Evolutionary conservation across 30 jellyfish, hydroid and myxozoan genomes (phyloP), one percentile per base, ranked within the genome.

Genomic region (Rhopilema esculentum): DNA sequence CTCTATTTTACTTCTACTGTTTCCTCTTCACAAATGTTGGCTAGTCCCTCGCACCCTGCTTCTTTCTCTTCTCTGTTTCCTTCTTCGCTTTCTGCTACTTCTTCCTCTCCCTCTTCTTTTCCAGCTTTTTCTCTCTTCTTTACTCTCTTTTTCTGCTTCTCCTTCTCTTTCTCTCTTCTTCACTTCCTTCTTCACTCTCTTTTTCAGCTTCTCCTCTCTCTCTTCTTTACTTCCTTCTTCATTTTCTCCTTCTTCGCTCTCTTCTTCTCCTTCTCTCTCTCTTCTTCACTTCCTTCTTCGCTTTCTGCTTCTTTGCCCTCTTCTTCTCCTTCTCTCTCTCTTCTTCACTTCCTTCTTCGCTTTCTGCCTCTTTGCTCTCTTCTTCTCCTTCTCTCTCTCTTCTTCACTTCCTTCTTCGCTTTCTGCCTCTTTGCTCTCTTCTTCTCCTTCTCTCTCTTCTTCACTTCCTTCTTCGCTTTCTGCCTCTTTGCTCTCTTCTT

Each of bases 61-160:
- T 66, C 22, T 22, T 22, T 26, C 32, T 66, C 22, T 66, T 66
- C 77, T 66, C 22, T 22, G 16, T 66, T 26, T 66, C 32, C 77
- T 66, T 66, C 77, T 66, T 66, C 77, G 16, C 22, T 26, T 66
- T 22, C 77, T n/a, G n/a, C n/a, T 51, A 15, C 66, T 51, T 51
- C 66, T 51, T 19, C 19, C 19, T 51, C 66, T 9, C 19, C 19
- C 66, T 19, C 19, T 51, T 19, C 66, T 51, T 51, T 19, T 19
- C 19, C 19, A 15, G 16, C 19, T 51, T 19, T 19, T 51, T 51
- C 66, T 19, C 19, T 51, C 66, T 19, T 51, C 19, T 19, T 19
- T 51, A 9, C 66, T 19, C 19, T 51, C 66, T 19, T 51, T 51
- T 19, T 19, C 19, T 51, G 16, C 15, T 51, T 51, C 66, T 19